Conservation (phyloP, 2,888 invertebrate species). For the Plagodis dolabraria region DNA sequence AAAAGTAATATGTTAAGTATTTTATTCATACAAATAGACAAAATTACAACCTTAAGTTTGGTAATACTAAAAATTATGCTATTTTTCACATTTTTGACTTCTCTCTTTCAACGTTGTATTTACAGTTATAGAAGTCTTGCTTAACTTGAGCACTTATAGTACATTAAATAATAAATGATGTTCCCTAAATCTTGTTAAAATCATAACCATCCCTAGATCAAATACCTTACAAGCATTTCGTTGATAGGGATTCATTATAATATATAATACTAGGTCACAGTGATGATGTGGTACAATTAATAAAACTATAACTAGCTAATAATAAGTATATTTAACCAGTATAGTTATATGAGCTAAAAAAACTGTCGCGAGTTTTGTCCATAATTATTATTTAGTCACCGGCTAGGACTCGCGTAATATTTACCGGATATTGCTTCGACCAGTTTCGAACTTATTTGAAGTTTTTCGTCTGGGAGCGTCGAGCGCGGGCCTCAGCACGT, state of each 20-base stretch:
- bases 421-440: too few species aligned
- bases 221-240: background rate
- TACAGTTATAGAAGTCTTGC: conserved; percentile 21
- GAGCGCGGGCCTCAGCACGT: too few species aligned
- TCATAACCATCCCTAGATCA: background rate
- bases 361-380: too few species aligned
- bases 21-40: conserved; percentile 34
- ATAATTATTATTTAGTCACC: too few species aligned
- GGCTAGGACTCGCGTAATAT: too few species aligned
- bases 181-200: background rate
- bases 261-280: conserved; percentile 58
- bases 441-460: too few species aligned
- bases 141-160: conserved; percentile 16
- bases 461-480: too few species aligned
- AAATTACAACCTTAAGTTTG: conserved; percentile 20
- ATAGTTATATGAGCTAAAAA: too few species aligned
- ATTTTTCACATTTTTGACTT: conserved; percentile 12
- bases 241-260: background rate
- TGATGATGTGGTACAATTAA: conserved; percentile 63
- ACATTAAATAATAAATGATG: conserved; percentile 4
- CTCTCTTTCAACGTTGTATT: conserved; percentile 13
- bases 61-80: conserved; percentile 10
- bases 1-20: conserved; percentile 26
- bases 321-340: too few species aligned
- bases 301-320: background rate